Evolutionary conservation across 2,113 vertebrate genomes (phyloP).

Genomic region (Hemiprocne comata): DNA sequence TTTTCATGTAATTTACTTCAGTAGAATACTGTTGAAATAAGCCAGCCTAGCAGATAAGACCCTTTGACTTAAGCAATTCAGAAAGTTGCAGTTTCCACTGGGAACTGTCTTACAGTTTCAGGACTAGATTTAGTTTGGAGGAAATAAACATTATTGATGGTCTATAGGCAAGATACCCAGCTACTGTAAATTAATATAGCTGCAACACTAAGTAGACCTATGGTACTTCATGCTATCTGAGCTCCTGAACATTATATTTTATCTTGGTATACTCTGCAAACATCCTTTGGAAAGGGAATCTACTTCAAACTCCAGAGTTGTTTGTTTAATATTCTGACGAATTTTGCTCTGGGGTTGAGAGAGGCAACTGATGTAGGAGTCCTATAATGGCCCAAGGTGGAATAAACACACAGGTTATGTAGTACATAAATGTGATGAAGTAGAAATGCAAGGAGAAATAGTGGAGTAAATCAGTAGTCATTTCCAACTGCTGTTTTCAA

Average conservation of each 20-base stretch:
- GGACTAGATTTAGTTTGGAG: neutral
- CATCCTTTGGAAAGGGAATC: neutral
- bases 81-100: neutral
- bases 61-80: neutral
- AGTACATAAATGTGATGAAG: constrained; percentile 37
- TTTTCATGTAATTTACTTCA: neutral
- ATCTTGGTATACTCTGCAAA: neutral
- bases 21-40: neutral
- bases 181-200: neutral
- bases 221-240: neutral
- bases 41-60: neutral
- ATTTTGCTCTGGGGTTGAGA: neutral
- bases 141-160: neutral
- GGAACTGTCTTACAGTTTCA: neutral
- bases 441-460: constrained; percentile 12
- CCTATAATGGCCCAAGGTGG: neutral
- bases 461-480: constrained; percentile 1
- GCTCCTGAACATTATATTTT: neutral
- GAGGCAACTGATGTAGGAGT: neutral
- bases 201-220: neutral
- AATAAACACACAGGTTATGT: neutral
- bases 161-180: neutral
- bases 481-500: constrained; percentile 18
- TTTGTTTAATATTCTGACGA: neutral
- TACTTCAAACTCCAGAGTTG: neutral